Base-by-base conservation (phyloP, 2,797 vertebrate species). In the Lepilemur ruficaudatus region DNA sequence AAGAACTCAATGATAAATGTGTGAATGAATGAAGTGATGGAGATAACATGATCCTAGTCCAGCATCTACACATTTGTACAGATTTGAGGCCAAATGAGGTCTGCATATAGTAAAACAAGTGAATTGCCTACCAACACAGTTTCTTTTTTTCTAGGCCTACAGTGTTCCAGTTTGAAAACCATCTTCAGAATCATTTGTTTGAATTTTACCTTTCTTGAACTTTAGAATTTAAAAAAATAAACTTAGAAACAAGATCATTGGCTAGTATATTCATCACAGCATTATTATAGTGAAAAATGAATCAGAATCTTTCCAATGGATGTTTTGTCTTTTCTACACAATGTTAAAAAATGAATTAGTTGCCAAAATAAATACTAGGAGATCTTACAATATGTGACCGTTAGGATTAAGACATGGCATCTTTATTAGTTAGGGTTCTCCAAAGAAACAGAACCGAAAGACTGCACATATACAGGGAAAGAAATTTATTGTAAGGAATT, bases 241-340 rank as follows among this genome's bases (percentile, higher is more conserved):
- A 38, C 6, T 67, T 32, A 83, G 25, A 79, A 83, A 48, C 30
- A 87, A 52, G 76, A 79, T 90, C 20, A 57, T 79, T 91, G 22
- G 72, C 25, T 30, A 55, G 4, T 82, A 2, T 82, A 2, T 94
- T 95, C 35, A 57, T 67, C 92, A 13, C 22, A 85, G 4, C 46
- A 70, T 89, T 95, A 14, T 85, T 85, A 81, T 13, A 23, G 35
- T 96, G 41, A 75, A 90, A 95, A 80, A 78, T 78, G 84, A 48
- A 50, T 48, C 38, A 63, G 59, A 88, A 81, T 89, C 11, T 76
- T 76, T 82, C 30, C 15, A 0, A 1, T 76, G 38, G 9, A 2
- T 72, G n/a, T 69, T 78, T 91, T 86, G 0, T 57, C 89, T 85
- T 5, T 7, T 88, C 7, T 79, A 14, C 20, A 61, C 9, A 50